Evolutionary conservation across 2,797 vertebrate genomes (phyloP).

Genomic region (Melanotaenia maccullochi): DNA sequence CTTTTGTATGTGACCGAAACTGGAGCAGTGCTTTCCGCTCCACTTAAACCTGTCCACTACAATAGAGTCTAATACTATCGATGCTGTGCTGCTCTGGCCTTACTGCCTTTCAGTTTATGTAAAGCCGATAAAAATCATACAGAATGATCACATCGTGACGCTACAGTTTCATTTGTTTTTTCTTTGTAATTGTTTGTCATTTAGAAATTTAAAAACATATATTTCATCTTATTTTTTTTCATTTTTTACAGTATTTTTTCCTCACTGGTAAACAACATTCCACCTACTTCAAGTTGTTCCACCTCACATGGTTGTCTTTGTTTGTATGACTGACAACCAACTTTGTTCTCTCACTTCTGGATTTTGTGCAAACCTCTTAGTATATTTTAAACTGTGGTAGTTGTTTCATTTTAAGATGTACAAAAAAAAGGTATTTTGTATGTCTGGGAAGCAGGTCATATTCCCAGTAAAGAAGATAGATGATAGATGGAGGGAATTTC

Average conservation of each 20-base stretch:
- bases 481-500: too few relatives aligned
- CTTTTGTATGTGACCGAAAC: conserved; percentile 48
- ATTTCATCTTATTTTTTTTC: too few relatives aligned
- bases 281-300: neutral
- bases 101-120: conserved; percentile 38
- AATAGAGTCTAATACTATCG: conserved; percentile 50
- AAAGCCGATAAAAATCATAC: conserved; percentile 43
- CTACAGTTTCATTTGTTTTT: conserved; percentile 24
- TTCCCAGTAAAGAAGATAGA: too few relatives aligned
- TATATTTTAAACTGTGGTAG: neutral
- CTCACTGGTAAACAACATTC: neutral
- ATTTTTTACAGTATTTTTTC: neutral
- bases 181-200: conserved; percentile 11
- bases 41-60: conserved; percentile 73
- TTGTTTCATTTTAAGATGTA: neutral
- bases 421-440: neutral
- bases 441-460: neutral
- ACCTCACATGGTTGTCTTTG: neutral
- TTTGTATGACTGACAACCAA: neutral
- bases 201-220: conserved; percentile 5
- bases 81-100: conserved; percentile 44
- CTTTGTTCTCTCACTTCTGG: neutral
- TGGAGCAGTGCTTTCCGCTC: conserved; percentile 79
- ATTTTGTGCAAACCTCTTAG: neutral
- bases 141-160: conserved; percentile 27